Base-by-base conservation (phyloP, 2,113 vertebrate genomes). In the Thryonomys swinderianus region DNA sequence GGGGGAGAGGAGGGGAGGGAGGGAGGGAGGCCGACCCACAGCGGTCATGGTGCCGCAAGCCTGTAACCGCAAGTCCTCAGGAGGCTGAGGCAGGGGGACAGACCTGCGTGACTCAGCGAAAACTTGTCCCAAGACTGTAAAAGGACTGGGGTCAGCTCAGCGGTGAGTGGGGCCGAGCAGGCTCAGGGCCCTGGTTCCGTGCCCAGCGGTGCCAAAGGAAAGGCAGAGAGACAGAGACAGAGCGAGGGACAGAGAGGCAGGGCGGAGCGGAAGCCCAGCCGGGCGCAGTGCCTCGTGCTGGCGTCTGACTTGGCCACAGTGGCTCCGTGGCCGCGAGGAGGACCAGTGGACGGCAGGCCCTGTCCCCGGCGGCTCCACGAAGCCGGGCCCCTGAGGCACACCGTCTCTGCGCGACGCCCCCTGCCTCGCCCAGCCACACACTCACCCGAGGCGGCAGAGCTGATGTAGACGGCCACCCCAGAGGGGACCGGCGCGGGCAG, bases 371-470 rank as follows among this genome's bases (percentile, higher is more conserved):
- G 8, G 23, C 20, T 40, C 71, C 25, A 10, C 13, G 23, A 6
- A 25, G 37, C 42, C 66, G 14, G 34, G 7, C 66, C 17, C 7
- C 34, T 20, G 17, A 37, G 34, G 7, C 34, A 2, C 13, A 7
- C 66, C 9, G 34, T 9, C 71, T 25, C 0, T 34, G 32, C 64
- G 1, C 14, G 7, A 18, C 5, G 30, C 71, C 71, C 40, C 16
- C 42, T 30, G 42, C 5, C 42, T 48, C 11, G 74, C 53, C 21
- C 61, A 34, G 18, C 42, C 51, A 25, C 14, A 90, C 17, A 16
- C 57, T 98, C 97, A 99, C 99, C 99, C 98, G 99, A 97, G 93
- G 98, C 97, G 0, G 96, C 91, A 84, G 99, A 99, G 97, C 99
- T 99, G 98, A 98, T 93, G 97, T 99, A 99, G 57, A 98, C 96